Base-by-base conservation (phyloP, 1,140 invertebrate genomes). In the Brachionus koreanus region DNA sequence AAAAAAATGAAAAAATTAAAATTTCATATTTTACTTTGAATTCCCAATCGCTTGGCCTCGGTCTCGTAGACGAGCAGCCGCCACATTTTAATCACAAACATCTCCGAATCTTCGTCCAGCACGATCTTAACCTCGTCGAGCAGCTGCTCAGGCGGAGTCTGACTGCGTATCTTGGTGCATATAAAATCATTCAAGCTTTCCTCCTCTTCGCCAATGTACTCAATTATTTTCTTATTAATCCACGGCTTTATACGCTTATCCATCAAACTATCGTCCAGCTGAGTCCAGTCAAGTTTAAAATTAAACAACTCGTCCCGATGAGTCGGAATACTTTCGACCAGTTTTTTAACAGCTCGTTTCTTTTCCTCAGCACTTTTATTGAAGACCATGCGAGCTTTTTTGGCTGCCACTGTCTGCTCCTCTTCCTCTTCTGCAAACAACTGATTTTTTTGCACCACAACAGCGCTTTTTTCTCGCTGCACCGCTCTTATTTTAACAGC, bases 11-110 rank as follows among this genome's bases (percentile, higher is more conserved):
- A 42, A 75, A n/a, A 77, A 35, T 49, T 35, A 46, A 49, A 57
- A 37, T 37, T 39, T 69, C 16, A 39, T 69, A 39, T 69, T 69
- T 69, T 65, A 82, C 57, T 82, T 82, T 65, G 57, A 42, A 82
- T 16, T 23, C 79, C 79, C 19, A 39, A 37, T 13, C 82, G 65
- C 57, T 98, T 98, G 57, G 96, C 95, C 92, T 98, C 96, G 84
- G 97, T 95, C 92, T 98, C 97, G 89, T 98, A 99, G 85, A 99
- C 98, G 79, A 99, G 91, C 87, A 99, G 91, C 86, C 97, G 92
- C 97, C 97, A 99, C 95, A 99, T 97, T 92, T 99, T 99, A 46
- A 98, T 95, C 85, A 98, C 96, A 91, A 99, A 99, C 74, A 98
- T 95, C 91, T 99, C 97, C 6, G 97, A 97, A 90, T 99, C 97